phyloP scores from a whole-genome alignment of 2,113 vertebrate species.

The Aspiorhynchus laticeps region DNA sequence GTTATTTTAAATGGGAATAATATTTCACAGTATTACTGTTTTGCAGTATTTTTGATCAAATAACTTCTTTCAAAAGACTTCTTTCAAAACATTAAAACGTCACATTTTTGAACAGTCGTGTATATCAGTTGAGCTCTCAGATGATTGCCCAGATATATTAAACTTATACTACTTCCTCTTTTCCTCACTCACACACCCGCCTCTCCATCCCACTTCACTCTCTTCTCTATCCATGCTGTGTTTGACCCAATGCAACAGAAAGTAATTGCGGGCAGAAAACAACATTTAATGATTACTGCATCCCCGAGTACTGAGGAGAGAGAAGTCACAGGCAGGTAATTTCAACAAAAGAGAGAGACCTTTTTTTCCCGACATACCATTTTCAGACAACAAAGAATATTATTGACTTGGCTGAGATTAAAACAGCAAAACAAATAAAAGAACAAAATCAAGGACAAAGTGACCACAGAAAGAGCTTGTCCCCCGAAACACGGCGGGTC shows the following conservation, averaged over 20 bases:
- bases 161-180: constrained; percentile 58
- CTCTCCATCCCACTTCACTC: constrained; percentile 5
- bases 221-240: constrained; percentile 64
- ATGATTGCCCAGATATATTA: constrained; percentile 42
- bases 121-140: not conserved
- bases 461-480: constrained; percentile 70
- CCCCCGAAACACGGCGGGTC: constrained; percentile 66
- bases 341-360: constrained; percentile 74
- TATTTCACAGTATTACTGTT: not conserved
- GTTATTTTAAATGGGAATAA: not conserved
- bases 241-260: constrained; percentile 77
- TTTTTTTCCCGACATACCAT: constrained; percentile 75
- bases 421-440: constrained; percentile 82
- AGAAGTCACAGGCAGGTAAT: constrained; percentile 79
- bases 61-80: not conserved
- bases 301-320: constrained; percentile 70
- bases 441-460: constrained; percentile 73
- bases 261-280: constrained; percentile 82
- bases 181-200: not conserved
- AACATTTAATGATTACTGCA: constrained; percentile 84
- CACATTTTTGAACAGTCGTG: not conserved
- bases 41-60: not conserved
- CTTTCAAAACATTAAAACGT: not conserved
- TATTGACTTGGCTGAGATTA: constrained; percentile 83
- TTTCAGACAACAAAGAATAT: constrained; percentile 84